A percentile compares a stretch with the other conserved stretches of the same genome.
phyloP scores from a whole-genome alignment of 2,113 vertebrate species.

The Mus musculus region GRCm39 chr15:103245001-103245500 shows the following conservation, averaged over 20 bases:
- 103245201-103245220: constrained; percentile 38
- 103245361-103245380: not conserved
- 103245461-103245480: constrained; percentile 41
- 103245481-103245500: not conserved
- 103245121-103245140: constrained; percentile 62
- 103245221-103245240: constrained; percentile 49
- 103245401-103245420: not conserved
- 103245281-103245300: constrained; percentile 48
- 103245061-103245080: not conserved
- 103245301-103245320: constrained; percentile 50
- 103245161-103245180: constrained; percentile 3
- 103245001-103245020: not conserved
- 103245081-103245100: not conserved
- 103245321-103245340: constrained; percentile 28
- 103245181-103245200: constrained; percentile 20
- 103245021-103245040: not conserved
- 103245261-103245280: constrained; percentile 31
- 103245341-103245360: constrained; percentile 21
- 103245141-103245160: constrained; percentile 28
- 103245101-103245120: not conserved
- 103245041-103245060: not conserved
- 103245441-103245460: not conserved
- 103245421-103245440: not conserved
- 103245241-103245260: constrained; percentile 46
- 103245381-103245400: not conserved